Evolutionary conservation across 1,140 invertebrate species (phyloP), one percentile per base, ranked within the genome.

Genomic region (Drosophila arizonae): DNA sequence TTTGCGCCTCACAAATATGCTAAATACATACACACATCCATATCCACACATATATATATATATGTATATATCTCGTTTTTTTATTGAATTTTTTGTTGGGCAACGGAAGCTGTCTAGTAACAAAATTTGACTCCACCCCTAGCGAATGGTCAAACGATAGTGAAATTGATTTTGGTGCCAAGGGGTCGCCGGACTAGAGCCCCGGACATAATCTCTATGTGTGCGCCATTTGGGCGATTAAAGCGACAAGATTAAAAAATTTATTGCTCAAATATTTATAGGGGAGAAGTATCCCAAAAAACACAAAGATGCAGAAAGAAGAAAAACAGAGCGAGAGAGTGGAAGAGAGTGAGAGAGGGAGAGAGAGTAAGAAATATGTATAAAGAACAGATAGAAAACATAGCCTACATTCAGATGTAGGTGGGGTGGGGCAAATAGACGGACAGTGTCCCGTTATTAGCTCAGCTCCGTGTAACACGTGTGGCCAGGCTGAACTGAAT

Each of bases 191-290:
- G 62, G 62, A 56, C 63, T 30, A 15, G 72, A 26, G 54, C 41
- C 36, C 51, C 41, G 60, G 55, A 71, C 61, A 79, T 82, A 87
- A 77, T 71, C 61, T 65, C 60, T 62, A 58, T 70, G 36, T 74
- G 67, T 56, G 86, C 79, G 82, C 84, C 90, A 91, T 91, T 90
- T 91, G 90, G 87, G 78, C 87, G 90, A 91, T 91, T 90, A 90
- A 90, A 87, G 78, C 81, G 81, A 88, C 90, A 87, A 91, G 90
- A 91, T 91, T 91, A 91, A 91, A 91, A 91, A 91, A 91, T 91
- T 91, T 91, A 91, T 91, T 91, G 88, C 90, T 63, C 81, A 91
- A 91, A 91, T 91, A 91, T 91, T 90, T 91, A 91, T 91, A 84
- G 82, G 69, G 67, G 63, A 39, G 80, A 81, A 81, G 81, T 76